A percentile compares a stretch with the other conserved stretches of the same genome.
These are phyloP conservation scores for Mizuhopecten yessoensis DNA, from an alignment of 1,140 invertebrate genomes.

Conservation along the genomic window DNA sequence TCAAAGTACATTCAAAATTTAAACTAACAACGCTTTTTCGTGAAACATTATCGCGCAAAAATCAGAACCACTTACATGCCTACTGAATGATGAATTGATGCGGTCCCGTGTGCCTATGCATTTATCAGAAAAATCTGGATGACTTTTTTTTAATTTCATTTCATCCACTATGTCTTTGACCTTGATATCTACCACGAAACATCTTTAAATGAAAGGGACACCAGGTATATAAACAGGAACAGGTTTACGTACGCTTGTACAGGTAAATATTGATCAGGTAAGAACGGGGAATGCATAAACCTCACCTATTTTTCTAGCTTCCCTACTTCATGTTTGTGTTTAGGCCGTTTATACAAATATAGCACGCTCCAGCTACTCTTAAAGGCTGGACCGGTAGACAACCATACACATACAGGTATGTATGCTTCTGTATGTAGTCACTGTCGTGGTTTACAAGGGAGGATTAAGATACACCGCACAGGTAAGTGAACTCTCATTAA, in stretches of 20 bases:
- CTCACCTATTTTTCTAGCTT: not conserved
- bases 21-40: too few species aligned
- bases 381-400: not conserved
- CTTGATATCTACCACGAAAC: not conserved
- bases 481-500: not conserved
- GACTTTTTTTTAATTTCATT: too few species aligned
- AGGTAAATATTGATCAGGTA: constrained; percentile 7
- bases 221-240: not conserved
- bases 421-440: not conserved
- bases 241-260: not conserved
- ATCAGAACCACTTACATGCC: too few species aligned
- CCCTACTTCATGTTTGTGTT: not conserved
- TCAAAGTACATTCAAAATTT: too few species aligned
- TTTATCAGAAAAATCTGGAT: too few species aligned
- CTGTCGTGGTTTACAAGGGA: not conserved
- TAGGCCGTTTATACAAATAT: not conserved
- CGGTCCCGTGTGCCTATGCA: too few species aligned
- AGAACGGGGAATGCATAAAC: not conserved
- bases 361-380: not conserved
- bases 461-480: not conserved
- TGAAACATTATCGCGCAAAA: too few species aligned
- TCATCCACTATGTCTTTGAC: not conserved
- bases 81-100: too few species aligned
- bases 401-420: not conserved
- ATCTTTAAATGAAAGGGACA: too few species aligned